A percentile compares a stretch with the other conserved stretches of the same genome.
Evolutionary conservation across 2,113 vertebrate species (phyloP).

Genomic region (Mormyrus iriodes): DNA sequence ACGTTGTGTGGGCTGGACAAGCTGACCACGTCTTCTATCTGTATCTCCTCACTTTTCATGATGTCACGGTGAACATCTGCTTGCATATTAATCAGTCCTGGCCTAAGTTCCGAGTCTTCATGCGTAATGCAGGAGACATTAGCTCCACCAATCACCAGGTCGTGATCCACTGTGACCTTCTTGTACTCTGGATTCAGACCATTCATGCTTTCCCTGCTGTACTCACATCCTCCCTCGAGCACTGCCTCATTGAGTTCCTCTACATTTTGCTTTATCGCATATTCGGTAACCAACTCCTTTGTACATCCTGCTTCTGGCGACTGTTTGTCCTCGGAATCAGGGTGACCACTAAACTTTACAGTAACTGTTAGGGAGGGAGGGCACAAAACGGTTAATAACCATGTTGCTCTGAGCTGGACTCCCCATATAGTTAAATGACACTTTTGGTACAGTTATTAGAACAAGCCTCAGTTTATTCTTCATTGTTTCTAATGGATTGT

Average conservation of each 20-base stretch:
- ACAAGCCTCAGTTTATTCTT: background rate
- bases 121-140: background rate
- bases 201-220: background rate
- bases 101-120: background rate
- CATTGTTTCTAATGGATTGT: background rate
- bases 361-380: background rate
- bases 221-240: background rate
- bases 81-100: background rate
- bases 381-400: background rate
- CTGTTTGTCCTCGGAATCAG: background rate
- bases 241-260: background rate
- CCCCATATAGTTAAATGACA: background rate
- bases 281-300: background rate
- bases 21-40: constrained; percentile 1
- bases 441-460: background rate
- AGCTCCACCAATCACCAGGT: background rate
- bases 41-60: background rate
- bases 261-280: background rate
- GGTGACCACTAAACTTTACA: background rate
- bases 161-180: background rate
- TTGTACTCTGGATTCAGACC: background rate
- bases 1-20: background rate
- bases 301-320: background rate
- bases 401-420: background rate
- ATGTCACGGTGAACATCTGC: background rate